Evolutionary conservation across 2,113 vertebrate genomes (phyloP).

Genomic region (Phrynosoma blainvillii): DNA sequence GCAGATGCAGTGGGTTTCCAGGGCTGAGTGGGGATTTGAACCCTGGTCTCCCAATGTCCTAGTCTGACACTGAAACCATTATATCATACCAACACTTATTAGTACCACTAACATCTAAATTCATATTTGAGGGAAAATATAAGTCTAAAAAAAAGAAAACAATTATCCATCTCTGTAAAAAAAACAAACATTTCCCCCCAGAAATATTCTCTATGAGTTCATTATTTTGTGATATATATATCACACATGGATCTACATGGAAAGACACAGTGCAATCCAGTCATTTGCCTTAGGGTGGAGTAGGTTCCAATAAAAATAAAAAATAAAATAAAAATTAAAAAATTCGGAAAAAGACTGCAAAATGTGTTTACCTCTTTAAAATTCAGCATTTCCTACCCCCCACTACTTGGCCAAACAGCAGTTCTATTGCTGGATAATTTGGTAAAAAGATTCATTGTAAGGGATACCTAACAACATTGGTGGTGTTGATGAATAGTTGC

Average conservation of each 20-base stretch:
- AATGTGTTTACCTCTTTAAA: not conserved
- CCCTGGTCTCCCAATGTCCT: too few species aligned
- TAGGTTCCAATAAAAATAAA: slow-evolving; percentile 32
- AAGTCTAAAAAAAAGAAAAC: not conserved
- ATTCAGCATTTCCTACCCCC: not conserved
- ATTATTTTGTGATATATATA: not conserved
- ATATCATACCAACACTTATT: slow-evolving; percentile 27
- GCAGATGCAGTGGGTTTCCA: too few species aligned
- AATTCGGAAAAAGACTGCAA: slow-evolving; percentile 27
- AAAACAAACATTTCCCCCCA: too few species aligned
- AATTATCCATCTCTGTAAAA: not conserved
- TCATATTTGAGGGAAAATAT: not conserved
- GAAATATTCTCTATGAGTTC: not conserved
- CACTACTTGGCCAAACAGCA: slow-evolving; percentile 68
- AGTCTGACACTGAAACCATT: not conserved
- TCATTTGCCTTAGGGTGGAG: slow-evolving; percentile 18
- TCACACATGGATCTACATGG: not conserved
- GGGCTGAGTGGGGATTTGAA: too few species aligned
- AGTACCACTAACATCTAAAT: slow-evolving; percentile 40
- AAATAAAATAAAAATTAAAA: too few species aligned
- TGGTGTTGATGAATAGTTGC: slow-evolving; percentile 87
- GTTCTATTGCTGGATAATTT: slow-evolving; percentile 76
- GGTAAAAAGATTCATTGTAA: slow-evolving; percentile 80
- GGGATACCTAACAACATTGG: slow-evolving; percentile 79
- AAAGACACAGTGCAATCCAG: not conserved